Evolutionary conservation across 2,113 vertebrate genomes (phyloP), one percentile per base, ranked within the genome.

Genomic region (Trinectes maculatus): DNA sequence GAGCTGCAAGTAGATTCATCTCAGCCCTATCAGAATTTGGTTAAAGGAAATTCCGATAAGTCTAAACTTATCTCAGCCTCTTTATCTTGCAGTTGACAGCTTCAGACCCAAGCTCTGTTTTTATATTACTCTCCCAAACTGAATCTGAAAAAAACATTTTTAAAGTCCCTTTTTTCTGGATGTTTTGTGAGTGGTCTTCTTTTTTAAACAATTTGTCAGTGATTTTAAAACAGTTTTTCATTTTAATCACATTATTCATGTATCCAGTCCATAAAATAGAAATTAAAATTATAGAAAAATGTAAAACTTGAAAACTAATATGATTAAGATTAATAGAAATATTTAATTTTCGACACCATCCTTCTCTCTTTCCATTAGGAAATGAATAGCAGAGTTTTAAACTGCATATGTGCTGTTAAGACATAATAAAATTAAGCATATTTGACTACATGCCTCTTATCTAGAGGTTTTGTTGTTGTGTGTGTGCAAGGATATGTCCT

Each of bases 31-130:
- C 48, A 29, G 25, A 52, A 47, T 46, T 26, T 54, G 43, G 61
- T 54, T 56, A 15, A 33, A 8, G 18, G 31, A 26, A 63, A 43
- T 18, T 22, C 9, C 65, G 52, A 64, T 67, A 56, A 61, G 48
- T 54, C 29, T 57, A 37, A 71, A 43, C 10, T 56, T 62, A 71
- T 80, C 56, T 77, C 21, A 15, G 16, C 22, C n/a, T 26, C 68
- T 74, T 83, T 60, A 80, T 80, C 76, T 62, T 46, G 28, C 28
- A 34, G 54, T 18, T 47, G 71, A 75, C 70, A 69, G 40, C 31
- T 70, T 70, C 29, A 64, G 37, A 43, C 44, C 22, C 26, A 11
- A 18, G 49, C 18, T 13, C 1, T 34, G 22, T 70, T n/a, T 69
- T 60, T 57, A 24, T 65, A 15, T 62, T 51, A 39, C 21, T 60